Evolutionary conservation across 2,888 invertebrate genomes (phyloP).

Genomic region (Xylota segnis): DNA sequence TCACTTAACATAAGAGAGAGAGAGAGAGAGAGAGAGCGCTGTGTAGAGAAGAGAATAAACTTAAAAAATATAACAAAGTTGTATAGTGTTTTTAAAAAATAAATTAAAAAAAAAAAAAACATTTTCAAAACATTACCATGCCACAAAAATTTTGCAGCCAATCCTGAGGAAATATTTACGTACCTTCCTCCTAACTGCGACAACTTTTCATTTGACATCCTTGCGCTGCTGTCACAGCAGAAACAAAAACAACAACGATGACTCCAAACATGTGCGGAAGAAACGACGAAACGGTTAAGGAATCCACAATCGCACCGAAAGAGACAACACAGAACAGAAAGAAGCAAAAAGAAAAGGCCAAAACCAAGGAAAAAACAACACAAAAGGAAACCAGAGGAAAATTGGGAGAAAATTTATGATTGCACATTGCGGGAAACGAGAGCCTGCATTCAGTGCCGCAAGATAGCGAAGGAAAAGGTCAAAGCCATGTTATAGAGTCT

Average conservation of each 20-base stretch:
- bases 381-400: slow-evolving; percentile 62
- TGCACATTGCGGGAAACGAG: slow-evolving; percentile 78
- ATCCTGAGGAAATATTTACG: slow-evolving; percentile 7
- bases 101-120: neutral
- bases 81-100: neutral
- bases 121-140: neutral
- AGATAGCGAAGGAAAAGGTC: slow-evolving; percentile 77
- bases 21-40: too few species aligned
- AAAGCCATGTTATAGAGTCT: slow-evolving; percentile 70
- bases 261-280: slow-evolving; percentile 33
- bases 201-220: slow-evolving; percentile 43
- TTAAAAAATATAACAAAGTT: neutral
- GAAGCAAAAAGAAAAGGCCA: slow-evolving; percentile 41
- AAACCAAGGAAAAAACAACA: slow-evolving; percentile 46
- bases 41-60: slow-evolving; percentile 7
- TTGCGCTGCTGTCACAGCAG: neutral
- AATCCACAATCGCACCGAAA: slow-evolving; percentile 39
- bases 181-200: slow-evolving; percentile 20
- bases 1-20: slow-evolving; percentile 18
- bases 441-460: slow-evolving; percentile 78
- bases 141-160: neutral
- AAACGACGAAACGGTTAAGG: slow-evolving; percentile 38
- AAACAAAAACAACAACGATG: neutral
- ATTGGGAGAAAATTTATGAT: slow-evolving; percentile 76
- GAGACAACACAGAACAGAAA: slow-evolving; percentile 29